phyloP scores from a whole-genome alignment of 35 echinoderm and acorn worm species.

The Ophiothrix spiculata region DNA sequence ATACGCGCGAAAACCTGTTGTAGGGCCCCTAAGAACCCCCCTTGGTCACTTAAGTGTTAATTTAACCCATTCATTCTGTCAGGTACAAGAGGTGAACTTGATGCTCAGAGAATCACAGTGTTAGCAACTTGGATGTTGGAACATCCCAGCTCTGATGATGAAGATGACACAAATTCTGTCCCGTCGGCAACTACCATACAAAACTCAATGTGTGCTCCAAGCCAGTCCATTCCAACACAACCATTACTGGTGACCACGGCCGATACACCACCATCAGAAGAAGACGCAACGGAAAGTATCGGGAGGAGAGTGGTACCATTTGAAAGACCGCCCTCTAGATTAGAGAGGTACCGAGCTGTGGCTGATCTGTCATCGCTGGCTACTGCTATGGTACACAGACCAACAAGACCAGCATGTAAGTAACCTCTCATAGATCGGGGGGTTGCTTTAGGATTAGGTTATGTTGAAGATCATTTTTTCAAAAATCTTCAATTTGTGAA shows the following conservation, averaged over 20 bases:
- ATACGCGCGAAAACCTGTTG: no score
- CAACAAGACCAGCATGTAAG: constrained; percentile 60
- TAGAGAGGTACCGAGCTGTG: constrained; percentile 62
- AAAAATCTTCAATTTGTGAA: no score
- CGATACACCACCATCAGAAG: constrained; percentile 34
- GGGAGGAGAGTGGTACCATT: not conserved
- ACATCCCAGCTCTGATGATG: constrained; percentile 76
- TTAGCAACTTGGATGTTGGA: constrained; percentile 98
- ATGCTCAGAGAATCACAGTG: constrained; percentile 77
- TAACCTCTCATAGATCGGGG: no score
- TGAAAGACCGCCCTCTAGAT: constrained; percentile 51
- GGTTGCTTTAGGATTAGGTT: no score
- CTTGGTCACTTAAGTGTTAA: no score
- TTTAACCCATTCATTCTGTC: not conserved
- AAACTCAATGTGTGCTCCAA: not conserved
- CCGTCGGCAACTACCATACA: not conserved
- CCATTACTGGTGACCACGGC: constrained; percentile 12
- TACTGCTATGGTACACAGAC: constrained; percentile 71
- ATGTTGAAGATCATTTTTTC: no score
- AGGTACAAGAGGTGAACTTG: constrained; percentile 86
- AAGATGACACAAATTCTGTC: constrained; percentile 29
- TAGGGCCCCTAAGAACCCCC: no score
- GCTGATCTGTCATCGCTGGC: constrained; percentile 71
- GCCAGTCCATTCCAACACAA: constrained; percentile 4
- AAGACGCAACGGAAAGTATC: constrained; percentile 21